A percentile compares a stretch with the other conserved stretches of the same genome.
Evolutionary conservation across 2,888 invertebrate species (phyloP).

Genomic region (Callimorpha dominula): DNA sequence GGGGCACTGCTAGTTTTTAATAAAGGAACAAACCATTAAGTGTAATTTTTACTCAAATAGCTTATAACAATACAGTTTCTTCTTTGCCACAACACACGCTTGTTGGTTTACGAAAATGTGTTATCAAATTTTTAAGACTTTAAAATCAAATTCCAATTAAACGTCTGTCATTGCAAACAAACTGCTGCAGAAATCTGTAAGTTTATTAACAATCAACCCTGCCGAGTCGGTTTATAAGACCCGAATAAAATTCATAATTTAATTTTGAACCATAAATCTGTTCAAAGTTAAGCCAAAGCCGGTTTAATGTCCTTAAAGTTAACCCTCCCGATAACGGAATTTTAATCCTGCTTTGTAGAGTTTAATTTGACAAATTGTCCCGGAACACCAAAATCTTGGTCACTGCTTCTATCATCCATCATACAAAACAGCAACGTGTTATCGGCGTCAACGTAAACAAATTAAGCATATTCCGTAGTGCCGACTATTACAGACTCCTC

Average conservation of each 20-base stretch:
- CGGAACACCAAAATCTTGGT: slow-evolving; percentile 27
- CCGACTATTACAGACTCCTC: slow-evolving; percentile 7
- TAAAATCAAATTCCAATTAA: background rate
- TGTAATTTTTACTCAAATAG: too few relatives aligned
- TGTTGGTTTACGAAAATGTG: background rate
- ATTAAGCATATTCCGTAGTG: slow-evolving; percentile 14
- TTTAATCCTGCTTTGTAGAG: background rate
- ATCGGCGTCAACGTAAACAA: slow-evolving; percentile 21
- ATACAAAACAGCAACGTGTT: slow-evolving; percentile 25
- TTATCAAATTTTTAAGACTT: background rate
- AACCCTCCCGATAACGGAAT: background rate
- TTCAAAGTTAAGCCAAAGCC: slow-evolving; percentile 4
- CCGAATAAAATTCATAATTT: background rate
- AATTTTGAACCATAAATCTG: slow-evolving; percentile 11
- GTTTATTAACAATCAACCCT: background rate
- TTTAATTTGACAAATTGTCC: slow-evolving; percentile 19
- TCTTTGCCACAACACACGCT: background rate
- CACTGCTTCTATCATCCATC: slow-evolving; percentile 38
- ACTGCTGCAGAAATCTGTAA: background rate
- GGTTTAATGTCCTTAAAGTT: slow-evolving; percentile 10
- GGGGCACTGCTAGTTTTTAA: too few relatives aligned
- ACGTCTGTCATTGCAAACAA: background rate
- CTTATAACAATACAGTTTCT: background rate
- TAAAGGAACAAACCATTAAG: background rate
- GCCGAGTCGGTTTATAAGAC: background rate